A percentile compares a stretch with the other conserved stretches of the same genome.
phyloP scores from a whole-genome alignment of 1,140 invertebrate genomes.

The Aleiodes sp. region DNA sequence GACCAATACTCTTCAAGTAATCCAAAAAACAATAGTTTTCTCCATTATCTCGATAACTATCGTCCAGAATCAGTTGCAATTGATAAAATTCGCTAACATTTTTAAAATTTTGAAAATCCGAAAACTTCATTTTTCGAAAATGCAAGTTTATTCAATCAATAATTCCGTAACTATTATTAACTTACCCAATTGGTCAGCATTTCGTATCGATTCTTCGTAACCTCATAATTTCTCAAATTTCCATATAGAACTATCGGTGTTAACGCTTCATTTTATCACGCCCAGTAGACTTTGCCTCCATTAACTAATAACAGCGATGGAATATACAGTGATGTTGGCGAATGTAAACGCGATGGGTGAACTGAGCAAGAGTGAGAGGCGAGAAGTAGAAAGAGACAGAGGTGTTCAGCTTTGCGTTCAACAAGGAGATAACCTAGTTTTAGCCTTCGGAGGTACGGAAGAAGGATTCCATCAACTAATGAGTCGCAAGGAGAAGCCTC shows the following conservation, averaged over 20 bases:
- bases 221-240: background rate
- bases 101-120: background rate
- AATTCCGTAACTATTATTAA: too few relatives aligned
- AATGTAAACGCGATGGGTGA: background rate
- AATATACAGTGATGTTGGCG: too few relatives aligned
- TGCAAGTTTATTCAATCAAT: too few relatives aligned
- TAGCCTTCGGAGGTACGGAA: slow-evolving; percentile 13
- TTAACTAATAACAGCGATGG: slow-evolving; percentile 55
- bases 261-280: slow-evolving; percentile 31
- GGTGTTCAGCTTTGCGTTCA: slow-evolving; percentile 37
- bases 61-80: too few relatives aligned
- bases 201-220: background rate
- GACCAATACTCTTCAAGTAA: too few relatives aligned
- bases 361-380: background rate
- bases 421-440: slow-evolving; percentile 46
- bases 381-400: background rate
- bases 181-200: too few relatives aligned
- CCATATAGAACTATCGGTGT: background rate
- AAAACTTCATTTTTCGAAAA: too few relatives aligned
- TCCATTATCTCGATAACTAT: too few relatives aligned
- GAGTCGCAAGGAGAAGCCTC: slow-evolving; percentile 40
- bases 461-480: slow-evolving; percentile 52
- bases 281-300: slow-evolving; percentile 49
- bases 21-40: too few relatives aligned
- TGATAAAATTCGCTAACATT: too few relatives aligned